phyloP scores from a whole-genome alignment of 2,113 vertebrate species.

The Gymnorhina tibicen region DNA sequence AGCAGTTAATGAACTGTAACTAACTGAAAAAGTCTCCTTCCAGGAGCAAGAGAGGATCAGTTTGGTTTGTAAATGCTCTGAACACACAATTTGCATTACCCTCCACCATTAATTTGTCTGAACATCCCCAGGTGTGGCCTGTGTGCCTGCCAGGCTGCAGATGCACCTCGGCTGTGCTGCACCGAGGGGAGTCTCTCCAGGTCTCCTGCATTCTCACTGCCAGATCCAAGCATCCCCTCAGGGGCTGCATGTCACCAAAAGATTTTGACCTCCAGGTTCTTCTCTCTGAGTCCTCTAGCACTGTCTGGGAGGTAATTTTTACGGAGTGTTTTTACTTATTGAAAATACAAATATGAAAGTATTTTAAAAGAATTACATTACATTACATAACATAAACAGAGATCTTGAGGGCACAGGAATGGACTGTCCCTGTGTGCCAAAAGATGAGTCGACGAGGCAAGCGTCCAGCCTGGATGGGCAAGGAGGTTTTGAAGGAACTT shows the following conservation, averaged over 20 bases:
- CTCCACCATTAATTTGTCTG: background rate
- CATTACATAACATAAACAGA: background rate
- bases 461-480: too few relatives aligned
- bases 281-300: background rate
- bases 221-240: background rate
- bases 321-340: background rate
- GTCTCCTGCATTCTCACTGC: background rate
- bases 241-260: background rate
- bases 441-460: too few relatives aligned
- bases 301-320: background rate
- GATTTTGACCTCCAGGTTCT: background rate
- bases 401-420: too few relatives aligned
- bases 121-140: background rate
- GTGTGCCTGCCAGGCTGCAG: background rate
- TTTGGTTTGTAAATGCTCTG: background rate
- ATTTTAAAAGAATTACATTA: background rate
- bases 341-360: background rate
- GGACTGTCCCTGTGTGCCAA: too few relatives aligned
- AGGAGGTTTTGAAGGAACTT: too few relatives aligned
- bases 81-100: background rate
- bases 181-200: background rate
- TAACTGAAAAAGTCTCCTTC: background rate
- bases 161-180: background rate
- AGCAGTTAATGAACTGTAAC: constrained; percentile 63
- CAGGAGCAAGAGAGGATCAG: background rate